Percentiles rank a stretch among this genome's conserved stretches.
Evolutionary conservation across 2,888 invertebrate genomes (phyloP).

Genomic region (Eupithecia subfuscata): DNA sequence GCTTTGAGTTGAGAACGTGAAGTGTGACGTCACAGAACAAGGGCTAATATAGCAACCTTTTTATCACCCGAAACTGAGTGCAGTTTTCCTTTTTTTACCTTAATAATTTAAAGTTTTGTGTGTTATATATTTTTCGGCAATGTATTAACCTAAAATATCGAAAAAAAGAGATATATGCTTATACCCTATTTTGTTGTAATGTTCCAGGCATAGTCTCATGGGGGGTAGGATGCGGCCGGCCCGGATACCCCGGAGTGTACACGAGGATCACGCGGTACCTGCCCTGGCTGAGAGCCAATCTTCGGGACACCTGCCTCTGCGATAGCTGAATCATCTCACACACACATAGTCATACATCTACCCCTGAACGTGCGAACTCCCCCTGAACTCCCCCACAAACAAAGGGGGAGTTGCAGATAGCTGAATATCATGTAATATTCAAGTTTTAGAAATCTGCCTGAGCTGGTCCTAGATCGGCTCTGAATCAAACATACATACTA

Average conservation of each 20-base stretch:
- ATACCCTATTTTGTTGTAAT: neutral
- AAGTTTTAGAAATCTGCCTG: neutral
- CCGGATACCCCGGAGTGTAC: constrained; percentile 90
- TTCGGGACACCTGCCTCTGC: constrained; percentile 90
- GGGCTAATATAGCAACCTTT: too few species aligned
- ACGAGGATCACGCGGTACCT: constrained; percentile 88
- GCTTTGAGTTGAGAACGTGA: too few species aligned
- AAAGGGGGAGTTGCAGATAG: neutral
- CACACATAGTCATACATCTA: neutral
- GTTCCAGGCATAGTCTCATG: constrained; percentile 91
- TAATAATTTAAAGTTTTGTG: too few species aligned
- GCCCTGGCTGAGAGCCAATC: constrained; percentile 90
- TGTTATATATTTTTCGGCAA: too few species aligned
- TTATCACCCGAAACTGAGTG: too few species aligned
- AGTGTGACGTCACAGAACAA: too few species aligned
- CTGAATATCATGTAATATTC: neutral
- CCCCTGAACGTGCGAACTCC: neutral
- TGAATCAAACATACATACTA: neutral
- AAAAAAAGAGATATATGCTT: too few species aligned
- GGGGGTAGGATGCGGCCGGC: constrained; percentile 91
- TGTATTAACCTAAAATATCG: too few species aligned
- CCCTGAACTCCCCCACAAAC: neutral
- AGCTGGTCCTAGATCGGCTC: neutral
- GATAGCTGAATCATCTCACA: constrained; percentile 56
- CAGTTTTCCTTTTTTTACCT: too few species aligned